Base-by-base conservation (phyloP, 2,888 invertebrate genomes). In the Aspidapion aeneum region DNA sequence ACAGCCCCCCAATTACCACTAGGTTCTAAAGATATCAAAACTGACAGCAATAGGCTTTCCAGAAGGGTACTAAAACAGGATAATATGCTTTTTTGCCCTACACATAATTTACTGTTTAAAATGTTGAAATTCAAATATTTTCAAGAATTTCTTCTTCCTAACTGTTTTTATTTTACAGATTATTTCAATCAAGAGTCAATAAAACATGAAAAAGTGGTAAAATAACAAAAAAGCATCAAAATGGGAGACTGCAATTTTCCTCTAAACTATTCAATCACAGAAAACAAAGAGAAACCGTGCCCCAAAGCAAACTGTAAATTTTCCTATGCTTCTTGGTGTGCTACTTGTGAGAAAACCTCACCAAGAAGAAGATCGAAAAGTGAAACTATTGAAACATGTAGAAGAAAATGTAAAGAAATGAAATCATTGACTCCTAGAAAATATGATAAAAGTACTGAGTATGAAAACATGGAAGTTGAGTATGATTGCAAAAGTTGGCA, bases 401-500 rank as follows among this genome's bases (percentile, higher is more conserved):
- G 75, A 51, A 72, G 74, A 66, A 78, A 77, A 71, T 74, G 77
- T 60, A 75, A 75, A 66, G 79, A 80, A 68, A 76, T 78, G 75
- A 78, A 78, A 69, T 73, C 72, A n/a, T 66, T 74, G 49, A 74
- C 74, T 18, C 72, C 75, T 55, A 77, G 75, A 66, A 76, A 74
- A 66, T 74, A 74, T 63, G 72, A 74, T 63, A 72, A 73, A 67
- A 74, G 74, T 65, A 74, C 73, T 58, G 75, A 78, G 59, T 76
- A 75, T 68, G 78, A 79, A 69, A 78, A 79, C 64, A 77, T 78
- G 77, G 78, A 79, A 50, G 61, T 76, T 57, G 78, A 78, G 57
- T 77, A 74, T 69, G 75, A 77, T 57, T 69, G 63, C 48, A 74
- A 73, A 63, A 75, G 75, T 51, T 73, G 72, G 72, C 70, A 69